phyloP scores from a whole-genome alignment of 2,113 vertebrate species.

The Rhabdornis inornatus region DNA sequence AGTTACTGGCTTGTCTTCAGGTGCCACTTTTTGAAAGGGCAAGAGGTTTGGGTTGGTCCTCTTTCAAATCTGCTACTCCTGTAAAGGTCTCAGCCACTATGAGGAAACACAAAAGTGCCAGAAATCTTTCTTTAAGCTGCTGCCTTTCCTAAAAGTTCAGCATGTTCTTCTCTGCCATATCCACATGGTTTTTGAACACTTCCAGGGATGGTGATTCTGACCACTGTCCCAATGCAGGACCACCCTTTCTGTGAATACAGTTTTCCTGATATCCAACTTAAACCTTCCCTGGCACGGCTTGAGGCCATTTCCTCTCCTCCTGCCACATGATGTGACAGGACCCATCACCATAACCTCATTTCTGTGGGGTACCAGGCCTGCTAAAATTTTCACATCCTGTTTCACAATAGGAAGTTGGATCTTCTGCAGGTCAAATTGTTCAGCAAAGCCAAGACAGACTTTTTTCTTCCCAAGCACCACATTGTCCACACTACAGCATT shows the following conservation, averaged over 20 bases:
- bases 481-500: background rate
- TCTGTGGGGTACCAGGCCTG: background rate
- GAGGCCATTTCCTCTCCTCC: background rate
- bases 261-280: background rate
- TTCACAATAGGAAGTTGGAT: background rate
- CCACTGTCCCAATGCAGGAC: fast-evolving
- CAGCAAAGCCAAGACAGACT: background rate
- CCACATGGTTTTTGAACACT: background rate
- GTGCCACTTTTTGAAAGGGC: background rate
- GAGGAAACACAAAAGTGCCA: background rate
- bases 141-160: background rate
- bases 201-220: background rate
- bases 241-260: background rate
- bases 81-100: background rate
- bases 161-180: background rate
- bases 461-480: background rate
- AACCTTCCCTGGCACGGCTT: background rate
- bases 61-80: background rate
- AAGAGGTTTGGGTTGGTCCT: background rate
- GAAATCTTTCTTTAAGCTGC: background rate
- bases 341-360: background rate
- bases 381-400: background rate
- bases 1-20: background rate
- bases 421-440: background rate
- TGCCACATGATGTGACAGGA: background rate